Evolutionary conservation across 2,888 invertebrate species (phyloP), one percentile per base, ranked within the genome.

Genomic region (Thereva unica): DNA sequence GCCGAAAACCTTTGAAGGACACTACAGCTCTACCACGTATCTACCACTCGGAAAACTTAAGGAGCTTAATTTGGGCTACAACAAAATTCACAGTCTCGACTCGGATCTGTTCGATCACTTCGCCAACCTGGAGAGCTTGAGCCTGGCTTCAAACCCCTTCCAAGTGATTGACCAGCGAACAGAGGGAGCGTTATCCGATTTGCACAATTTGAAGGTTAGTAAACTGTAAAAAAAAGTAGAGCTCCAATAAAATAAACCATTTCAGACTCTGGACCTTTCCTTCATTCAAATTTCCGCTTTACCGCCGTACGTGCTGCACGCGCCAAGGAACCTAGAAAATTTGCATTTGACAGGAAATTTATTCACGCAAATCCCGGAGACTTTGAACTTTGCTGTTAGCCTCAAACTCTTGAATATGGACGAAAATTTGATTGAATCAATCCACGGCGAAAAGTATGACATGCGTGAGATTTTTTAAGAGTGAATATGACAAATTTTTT

Each of bases 31-130:
- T 0, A 40, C 71, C 2, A 70, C 72, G 37, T 79, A 74, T 69
- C 69, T 75, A 56, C 77, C 80, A 0, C 42, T 80, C 12, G 69
- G 67, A 3, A 75, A 75, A 12, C 41, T 79, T 6, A 75, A 68
- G 47, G 74, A 75, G 40, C 66, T 81, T 0, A 74, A 87, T 74
- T 79, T 95, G 68, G 88, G 88, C 0, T 77, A 86, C 75, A 95
- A 95, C 77, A 82, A 84, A 34, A 77, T 93, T 1, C 89, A 90
- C 72, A 85, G 86, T 0, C 77, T 93, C n/a, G 77, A 90, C 74
- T 83, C 83, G 57, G 89, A 91, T 75, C 74, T 92, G 1, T 93
- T 95, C 76, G 89, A 90, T 73, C 92, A 94, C 75, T 78, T 89
- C 4, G 84, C 87, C 0, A 83, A 85, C 55, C 76, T 95, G 44